phyloP scores from a whole-genome alignment of 2,113 vertebrate genomes.

The Daubentonia madagascariensis region DNA sequence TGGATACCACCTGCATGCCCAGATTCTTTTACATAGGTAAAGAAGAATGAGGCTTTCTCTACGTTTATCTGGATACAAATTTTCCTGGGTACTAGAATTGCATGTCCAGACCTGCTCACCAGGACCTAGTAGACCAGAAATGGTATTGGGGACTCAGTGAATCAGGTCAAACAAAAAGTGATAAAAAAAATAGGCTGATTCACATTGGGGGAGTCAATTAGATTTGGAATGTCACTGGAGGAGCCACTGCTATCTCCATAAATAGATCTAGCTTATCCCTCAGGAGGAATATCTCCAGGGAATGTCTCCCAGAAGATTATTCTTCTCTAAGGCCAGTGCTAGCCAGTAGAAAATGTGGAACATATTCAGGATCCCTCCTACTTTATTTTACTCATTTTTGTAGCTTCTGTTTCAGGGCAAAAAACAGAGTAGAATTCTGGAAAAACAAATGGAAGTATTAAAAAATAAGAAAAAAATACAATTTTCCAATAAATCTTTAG shows the following conservation, averaged over 20 bases:
- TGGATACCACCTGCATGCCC: neutral
- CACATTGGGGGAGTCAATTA: neutral
- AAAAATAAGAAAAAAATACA: neutral
- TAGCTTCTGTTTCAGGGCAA: neutral
- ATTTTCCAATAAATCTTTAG: neutral
- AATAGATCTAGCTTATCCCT: neutral
- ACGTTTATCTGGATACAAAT: neutral
- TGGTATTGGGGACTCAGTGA: neutral
- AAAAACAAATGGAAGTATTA: neutral
- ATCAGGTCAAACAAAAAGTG: neutral
- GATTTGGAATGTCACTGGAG: neutral
- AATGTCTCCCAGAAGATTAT: neutral
- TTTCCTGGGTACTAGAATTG: neutral
- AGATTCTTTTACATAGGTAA: neutral
- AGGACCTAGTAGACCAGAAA: neutral
- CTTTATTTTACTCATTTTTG: neutral
- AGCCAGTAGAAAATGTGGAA: neutral
- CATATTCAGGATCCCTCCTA: neutral
- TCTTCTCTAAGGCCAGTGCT: neutral
- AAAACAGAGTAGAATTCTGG: neutral
- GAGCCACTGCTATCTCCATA: neutral
- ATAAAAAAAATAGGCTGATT: neutral
- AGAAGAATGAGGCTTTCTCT: neutral
- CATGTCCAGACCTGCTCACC: neutral
- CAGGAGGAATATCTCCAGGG: neutral